Base-by-base conservation (phyloP, 2,797 vertebrate species). In the Florisuga fusca region DNA sequence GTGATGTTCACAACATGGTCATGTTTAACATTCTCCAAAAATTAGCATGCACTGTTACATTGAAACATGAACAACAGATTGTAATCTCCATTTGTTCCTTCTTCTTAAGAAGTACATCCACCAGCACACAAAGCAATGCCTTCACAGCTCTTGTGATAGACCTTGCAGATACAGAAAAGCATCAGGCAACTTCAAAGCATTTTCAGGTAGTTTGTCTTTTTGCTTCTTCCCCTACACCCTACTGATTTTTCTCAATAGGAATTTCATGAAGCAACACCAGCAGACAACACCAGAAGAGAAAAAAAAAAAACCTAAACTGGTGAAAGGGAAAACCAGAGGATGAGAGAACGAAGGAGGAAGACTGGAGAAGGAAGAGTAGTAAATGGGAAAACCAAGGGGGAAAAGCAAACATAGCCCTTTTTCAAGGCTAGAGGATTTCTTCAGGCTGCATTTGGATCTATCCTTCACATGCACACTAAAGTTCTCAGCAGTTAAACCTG, bases 331-430 rank as follows among this genome's bases (percentile, higher is more conserved):
- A 94, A 77, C n/a, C 12, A 61, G 33, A 91, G 23, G 20, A 54
- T 71, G 12, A 29, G 14, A 26, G 11, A 85, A 85, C 8, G 9
- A 80, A 73, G 20, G 4, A 79, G 15, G 15, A 21, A 43, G 53
- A 38, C 0, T 38, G 17, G 51, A 84, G 23, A 48, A 61, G 26
- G 13, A 59, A 77, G 34, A 62, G 41, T 12, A 36, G 34, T 31
- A 64, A 87, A 82, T 25, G 10, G 3, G 45, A 8, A 48, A 86
- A 27, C 9, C 7, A 57, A 92, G 67, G 7, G 9, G 20, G 14
- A 45, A 41, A 69, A 31, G 5, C 10, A 34, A 75, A 26, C 0
- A 0, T 25, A 57, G 41, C 11, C 22, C 36, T 33, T 9, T 69
- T 31, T 29, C 41, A 57, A 57, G 31, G 50, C 25, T 53, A 8